A percentile compares a stretch with the other conserved stretches of the same genome.
phyloP scores from a whole-genome alignment of 2,113 vertebrate species.

The Toxotes chatareus region DNA sequence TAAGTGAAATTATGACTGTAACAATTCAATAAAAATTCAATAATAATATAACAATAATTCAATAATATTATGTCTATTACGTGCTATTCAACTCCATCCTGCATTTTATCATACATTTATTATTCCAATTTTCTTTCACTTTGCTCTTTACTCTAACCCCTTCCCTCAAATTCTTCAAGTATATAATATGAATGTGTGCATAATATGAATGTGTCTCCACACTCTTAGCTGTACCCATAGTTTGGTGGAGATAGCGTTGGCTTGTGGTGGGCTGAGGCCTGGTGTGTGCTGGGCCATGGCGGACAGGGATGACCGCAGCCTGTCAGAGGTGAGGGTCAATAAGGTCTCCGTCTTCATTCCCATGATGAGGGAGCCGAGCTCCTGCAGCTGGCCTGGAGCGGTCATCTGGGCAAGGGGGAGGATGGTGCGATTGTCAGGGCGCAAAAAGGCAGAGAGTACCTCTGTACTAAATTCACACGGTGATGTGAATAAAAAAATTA shows the following conservation, averaged over 20 bases:
- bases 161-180: neutral
- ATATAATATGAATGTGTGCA: neutral
- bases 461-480: neutral
- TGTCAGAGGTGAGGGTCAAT: constrained; percentile 72
- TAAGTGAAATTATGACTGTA: neutral
- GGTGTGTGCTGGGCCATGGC: constrained; percentile 65
- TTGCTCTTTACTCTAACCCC: no score
- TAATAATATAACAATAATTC: neutral
- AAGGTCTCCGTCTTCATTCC: constrained; percentile 81
- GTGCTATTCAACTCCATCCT: neutral
- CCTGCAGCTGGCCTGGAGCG: constrained; percentile 61
- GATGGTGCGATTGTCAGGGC: neutral
- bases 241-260: constrained; percentile 78
- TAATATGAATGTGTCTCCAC: neutral
- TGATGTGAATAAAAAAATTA: constrained; percentile 36
- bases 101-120: neutral
- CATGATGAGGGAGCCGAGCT: constrained; percentile 78
- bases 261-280: constrained; percentile 74
- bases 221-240: constrained; percentile 81
- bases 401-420: constrained; percentile 61
- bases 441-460: neutral
- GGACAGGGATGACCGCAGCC: constrained; percentile 74
- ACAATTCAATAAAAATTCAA: neutral
- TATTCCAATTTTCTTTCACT: no score
- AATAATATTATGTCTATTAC: neutral